Base-by-base conservation (phyloP, 2,888 invertebrate species). In the Netelia fuscicornis region DNA sequence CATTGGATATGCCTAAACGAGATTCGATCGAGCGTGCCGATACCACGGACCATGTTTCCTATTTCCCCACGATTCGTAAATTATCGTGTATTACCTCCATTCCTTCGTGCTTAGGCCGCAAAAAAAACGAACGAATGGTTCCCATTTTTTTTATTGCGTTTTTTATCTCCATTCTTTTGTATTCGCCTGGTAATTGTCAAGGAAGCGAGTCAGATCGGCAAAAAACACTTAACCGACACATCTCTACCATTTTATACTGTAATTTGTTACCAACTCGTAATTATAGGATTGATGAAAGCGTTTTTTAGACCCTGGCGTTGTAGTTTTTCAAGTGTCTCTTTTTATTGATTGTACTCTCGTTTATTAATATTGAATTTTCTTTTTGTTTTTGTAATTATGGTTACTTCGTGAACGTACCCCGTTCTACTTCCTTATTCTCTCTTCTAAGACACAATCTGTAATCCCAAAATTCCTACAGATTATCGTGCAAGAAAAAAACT, bases 401-500 rank as follows among this genome's bases (percentile, higher is more conserved):
- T 48, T 70, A 44, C 68, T 85, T 67, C 65, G 17, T 67, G 48
- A 65, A 72, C 52, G 23, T 10, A 70, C 37, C 70, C 77, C 71
- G 65, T 48, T 79, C 30, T 60, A 72, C 20, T 44, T 65, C 65
- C 52, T 54, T 62, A 44, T 77, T 72, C 54, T 25, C 52, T 37
- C 30, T 52, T n/a, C 13, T 10, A 88, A 88, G 86, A 83, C 87
- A 89, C 86, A 89, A 92, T 92, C 92, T 93, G 92, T 93, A 93
- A 92, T 85, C 89, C 78, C 89, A 92, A 92, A 92, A 92, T 93
- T 93, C 92, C 93, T 93, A 91, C 93, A 92, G 92, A 91, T 91
- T 83, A 68, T 64, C 84, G 58, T 75, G 80, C 70, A 80, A 76
- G 62, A 82, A 77, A 77, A 81, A 82, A 67, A 91, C 89, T 89